Base-by-base conservation (phyloP, 1,140 invertebrate species). In the Nebria ingens region DNA sequence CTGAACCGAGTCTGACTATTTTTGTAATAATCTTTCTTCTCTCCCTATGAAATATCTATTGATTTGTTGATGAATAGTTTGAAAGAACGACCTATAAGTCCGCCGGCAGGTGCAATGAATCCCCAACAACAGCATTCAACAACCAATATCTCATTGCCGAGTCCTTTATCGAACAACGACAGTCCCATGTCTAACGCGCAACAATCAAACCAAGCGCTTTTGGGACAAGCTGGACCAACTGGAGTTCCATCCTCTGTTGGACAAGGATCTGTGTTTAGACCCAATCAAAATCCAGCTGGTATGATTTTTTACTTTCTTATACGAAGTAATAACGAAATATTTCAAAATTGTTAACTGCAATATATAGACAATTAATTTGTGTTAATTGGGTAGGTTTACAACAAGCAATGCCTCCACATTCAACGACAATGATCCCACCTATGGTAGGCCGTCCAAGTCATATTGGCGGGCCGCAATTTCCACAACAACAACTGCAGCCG, bases 81-180 rank as follows among this genome's bases (percentile, higher is more conserved):
- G n/a, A 89, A 90, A 65, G 89, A 91, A 66, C 73, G 87, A 29
- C 85, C 87, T 1, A 77, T 88, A 0, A 90, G 86, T 69, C 87
- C 87, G 2, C 78, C 76, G 21, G 76, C 76, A 58, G 64, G 75
- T 58, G 60, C 64, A 3, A 65, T 64, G 2, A 71, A 53, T 21
- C 67, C 66, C 0, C 71, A 71, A 56, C 72, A 70, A 49, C 73
- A 75, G 52, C 21, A 52, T 52, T n/a, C 29, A 9, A 25, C 53
- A 72, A 19, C 66, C 68, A n/a, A 62, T 71, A 13, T 63, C 2
- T 71, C 72, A 13, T 59, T 75, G 25, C 67, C 79, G 2, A 81
- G 79, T 62, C 80, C 80, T 6, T 58, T 79, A 19, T 73, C 78
- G 22, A 78, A 72, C 56, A 79, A 74, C 57, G 79, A 79, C 54